Conservation (phyloP, 2,797 vertebrate species). For the Centroberyx gerrardi region DNA sequence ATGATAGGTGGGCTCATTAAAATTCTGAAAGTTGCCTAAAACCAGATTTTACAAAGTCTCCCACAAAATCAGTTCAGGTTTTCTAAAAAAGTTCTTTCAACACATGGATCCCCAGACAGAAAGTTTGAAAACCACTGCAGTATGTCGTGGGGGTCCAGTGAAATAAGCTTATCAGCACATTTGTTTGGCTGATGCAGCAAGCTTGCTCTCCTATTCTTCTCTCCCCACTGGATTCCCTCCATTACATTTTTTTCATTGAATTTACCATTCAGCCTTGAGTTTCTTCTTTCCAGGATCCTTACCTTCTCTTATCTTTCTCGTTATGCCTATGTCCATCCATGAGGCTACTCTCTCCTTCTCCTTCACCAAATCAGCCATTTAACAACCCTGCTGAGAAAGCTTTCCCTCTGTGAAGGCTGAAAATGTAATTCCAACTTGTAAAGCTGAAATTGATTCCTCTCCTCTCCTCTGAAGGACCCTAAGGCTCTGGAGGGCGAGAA, state of each 20-base stretch:
- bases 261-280: slow-evolving; percentile 55
- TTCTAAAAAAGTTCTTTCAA: background rate
- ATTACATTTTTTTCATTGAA: slow-evolving; percentile 59
- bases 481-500: slow-evolving; percentile 12
- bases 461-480: slow-evolving; percentile 26
- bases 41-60: too few relatives aligned
- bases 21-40: too few relatives aligned
- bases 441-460: slow-evolving; percentile 61
- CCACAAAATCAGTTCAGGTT: slow-evolving; percentile 8
- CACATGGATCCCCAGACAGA: slow-evolving; percentile 13
- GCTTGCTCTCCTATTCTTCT: slow-evolving; percentile 19
- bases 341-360: slow-evolving; percentile 25
- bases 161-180: slow-evolving; percentile 58
- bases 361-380: slow-evolving; percentile 60
- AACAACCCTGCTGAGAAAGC: slow-evolving; percentile 53
- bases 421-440: slow-evolving; percentile 58
- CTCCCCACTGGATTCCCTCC: slow-evolving; percentile 52
- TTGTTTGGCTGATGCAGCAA: slow-evolving; percentile 60
- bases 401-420: slow-evolving; percentile 47
- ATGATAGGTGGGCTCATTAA: too few relatives aligned
- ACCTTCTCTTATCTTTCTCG: slow-evolving; percentile 24
- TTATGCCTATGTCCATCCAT: slow-evolving; percentile 34
- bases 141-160: slow-evolving; percentile 26
- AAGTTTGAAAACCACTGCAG: slow-evolving; percentile 20
- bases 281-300: slow-evolving; percentile 28